These are phyloP conservation scores for Aphidius gifuensis DNA, from an alignment of 1,140 invertebrate genomes.

Conservation along the genomic window DNA sequence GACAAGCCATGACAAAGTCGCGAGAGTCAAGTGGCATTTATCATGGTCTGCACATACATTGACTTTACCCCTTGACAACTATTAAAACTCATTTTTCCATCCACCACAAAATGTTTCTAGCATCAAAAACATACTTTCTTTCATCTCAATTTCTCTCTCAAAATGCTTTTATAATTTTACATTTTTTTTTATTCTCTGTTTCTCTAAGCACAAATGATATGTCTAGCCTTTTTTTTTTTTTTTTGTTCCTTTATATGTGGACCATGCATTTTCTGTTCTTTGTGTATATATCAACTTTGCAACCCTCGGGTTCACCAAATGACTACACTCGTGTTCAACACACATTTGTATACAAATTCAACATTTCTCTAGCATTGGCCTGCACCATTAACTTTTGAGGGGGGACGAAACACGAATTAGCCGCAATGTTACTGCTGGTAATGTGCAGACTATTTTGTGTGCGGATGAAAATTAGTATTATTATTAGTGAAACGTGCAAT, in stretches of 20 bases:
- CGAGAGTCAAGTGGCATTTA: constrained; percentile 39
- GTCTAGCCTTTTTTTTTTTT: constrained; percentile 10
- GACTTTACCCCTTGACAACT: constrained; percentile 20
- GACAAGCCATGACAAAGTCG: no score
- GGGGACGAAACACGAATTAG: constrained; percentile 20
- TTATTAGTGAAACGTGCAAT: neutral
- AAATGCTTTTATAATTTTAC: no score
- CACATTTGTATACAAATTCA: constrained; percentile 17
- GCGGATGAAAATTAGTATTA: constrained; percentile 10
- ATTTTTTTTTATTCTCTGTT: constrained; percentile 2
- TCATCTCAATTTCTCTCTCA: neutral
- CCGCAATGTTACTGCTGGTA: constrained; percentile 16
- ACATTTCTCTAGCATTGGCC: constrained; percentile 8
- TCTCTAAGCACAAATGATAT: neutral
- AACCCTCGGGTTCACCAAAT: constrained; percentile 16
- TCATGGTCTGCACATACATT: constrained; percentile 5
- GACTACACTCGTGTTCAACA: constrained; percentile 14
- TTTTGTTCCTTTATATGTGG: no score
- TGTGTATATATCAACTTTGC: constrained; percentile 5
- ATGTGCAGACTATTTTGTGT: constrained; percentile 11
- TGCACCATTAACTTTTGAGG: constrained; percentile 22
- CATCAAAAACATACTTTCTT: neutral
- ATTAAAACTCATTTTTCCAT: constrained; percentile 41
- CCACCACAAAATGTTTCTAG: neutral
- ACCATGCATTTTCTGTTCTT: constrained; percentile 7